Percentiles rank a stretch among this genome's conserved stretches.
Conservation (phyloP, 2,797 vertebrate genomes). For the Nannoperca obscura region DNA sequence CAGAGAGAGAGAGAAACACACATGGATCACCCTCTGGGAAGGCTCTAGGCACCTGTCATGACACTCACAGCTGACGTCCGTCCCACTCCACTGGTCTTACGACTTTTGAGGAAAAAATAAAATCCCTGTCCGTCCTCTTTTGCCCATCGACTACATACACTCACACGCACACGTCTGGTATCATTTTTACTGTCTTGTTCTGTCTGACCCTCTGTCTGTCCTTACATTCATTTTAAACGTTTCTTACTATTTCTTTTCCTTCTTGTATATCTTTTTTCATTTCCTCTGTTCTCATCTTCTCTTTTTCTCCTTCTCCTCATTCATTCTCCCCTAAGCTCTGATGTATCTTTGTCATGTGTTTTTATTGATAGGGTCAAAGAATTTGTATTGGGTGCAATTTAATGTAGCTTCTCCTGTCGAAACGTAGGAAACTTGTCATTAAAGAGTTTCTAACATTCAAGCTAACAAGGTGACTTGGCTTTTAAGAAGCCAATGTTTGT, state of each 20-base stretch:
- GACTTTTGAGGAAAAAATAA: slow-evolving; percentile 41
- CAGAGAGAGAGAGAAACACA: neutral
- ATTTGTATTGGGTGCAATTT: slow-evolving; percentile 4
- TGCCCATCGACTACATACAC: neutral
- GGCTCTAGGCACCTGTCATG: slow-evolving; percentile 62
- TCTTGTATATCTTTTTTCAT: neutral
- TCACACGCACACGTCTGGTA: neutral
- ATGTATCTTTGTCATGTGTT: neutral
- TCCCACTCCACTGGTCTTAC: slow-evolving; percentile 53
- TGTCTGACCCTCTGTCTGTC: neutral
- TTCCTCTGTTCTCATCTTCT: neutral
- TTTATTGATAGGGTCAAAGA: neutral
- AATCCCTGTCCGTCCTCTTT: slow-evolving; percentile 14
- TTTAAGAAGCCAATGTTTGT: neutral
- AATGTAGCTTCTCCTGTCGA: neutral
- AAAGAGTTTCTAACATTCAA: neutral
- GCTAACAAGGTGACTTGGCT: slow-evolving; percentile 1
- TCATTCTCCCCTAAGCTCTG: neutral
- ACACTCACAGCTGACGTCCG: slow-evolving; percentile 51
- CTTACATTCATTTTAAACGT: neutral
- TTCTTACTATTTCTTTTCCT: no score
- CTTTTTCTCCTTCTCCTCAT: neutral
- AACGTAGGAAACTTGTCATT: neutral
- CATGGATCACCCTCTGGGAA: slow-evolving; percentile 54
- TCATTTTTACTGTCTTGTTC: neutral